Evolutionary conservation across 92 coral and sea anemone genomes (phyloP).

Genomic region (Montipora capitata): DNA sequence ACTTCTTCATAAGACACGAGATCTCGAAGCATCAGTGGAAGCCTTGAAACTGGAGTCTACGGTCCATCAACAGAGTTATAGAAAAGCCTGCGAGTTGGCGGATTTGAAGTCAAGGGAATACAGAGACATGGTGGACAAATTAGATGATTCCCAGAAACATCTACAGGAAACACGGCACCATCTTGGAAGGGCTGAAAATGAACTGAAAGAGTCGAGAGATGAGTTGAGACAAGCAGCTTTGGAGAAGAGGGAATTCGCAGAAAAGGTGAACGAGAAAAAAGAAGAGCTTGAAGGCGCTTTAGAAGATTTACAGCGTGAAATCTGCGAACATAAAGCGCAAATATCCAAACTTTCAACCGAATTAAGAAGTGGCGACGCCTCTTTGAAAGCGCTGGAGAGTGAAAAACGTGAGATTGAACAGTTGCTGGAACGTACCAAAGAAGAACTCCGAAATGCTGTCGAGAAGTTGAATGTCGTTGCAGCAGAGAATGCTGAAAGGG

Average conservation of each 20-base stretch:
- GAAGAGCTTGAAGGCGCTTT: slow-evolving; percentile 20
- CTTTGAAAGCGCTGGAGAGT: slow-evolving; percentile 17
- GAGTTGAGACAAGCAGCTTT: slow-evolving; percentile 30
- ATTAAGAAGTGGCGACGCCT: slow-evolving; percentile 55
- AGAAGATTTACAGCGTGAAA: slow-evolving; percentile 28
- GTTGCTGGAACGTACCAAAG: slow-evolving; percentile 68
- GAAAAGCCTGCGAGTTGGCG: slow-evolving; percentile 85
- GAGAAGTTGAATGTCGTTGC: slow-evolving; percentile 56
- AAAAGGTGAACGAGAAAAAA: slow-evolving; percentile 22
- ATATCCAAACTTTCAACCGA: slow-evolving; percentile 59
- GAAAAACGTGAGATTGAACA: slow-evolving; percentile 74
- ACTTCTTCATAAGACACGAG: slow-evolving; percentile 76
- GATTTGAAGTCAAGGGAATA: slow-evolving; percentile 83
- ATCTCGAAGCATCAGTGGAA: slow-evolving; percentile 66
- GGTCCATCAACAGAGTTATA: slow-evolving; percentile 81
- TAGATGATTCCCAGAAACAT: slow-evolving; percentile 79
- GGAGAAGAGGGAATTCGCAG: slow-evolving; percentile 27
- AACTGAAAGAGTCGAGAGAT: slow-evolving; percentile 17
- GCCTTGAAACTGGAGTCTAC: slow-evolving; percentile 77
- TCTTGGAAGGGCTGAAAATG: slow-evolving; percentile 41
- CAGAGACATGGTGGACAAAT: slow-evolving; percentile 83
- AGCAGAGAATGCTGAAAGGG: slow-evolving; percentile 37
- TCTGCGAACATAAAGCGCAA: neutral
- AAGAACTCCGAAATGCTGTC: slow-evolving; percentile 55
- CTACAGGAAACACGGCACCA: slow-evolving; percentile 64